Evolutionary conservation across 2,888 invertebrate species (phyloP), one percentile per base, ranked within the genome.

Genomic region (Ligdia adustata): DNA sequence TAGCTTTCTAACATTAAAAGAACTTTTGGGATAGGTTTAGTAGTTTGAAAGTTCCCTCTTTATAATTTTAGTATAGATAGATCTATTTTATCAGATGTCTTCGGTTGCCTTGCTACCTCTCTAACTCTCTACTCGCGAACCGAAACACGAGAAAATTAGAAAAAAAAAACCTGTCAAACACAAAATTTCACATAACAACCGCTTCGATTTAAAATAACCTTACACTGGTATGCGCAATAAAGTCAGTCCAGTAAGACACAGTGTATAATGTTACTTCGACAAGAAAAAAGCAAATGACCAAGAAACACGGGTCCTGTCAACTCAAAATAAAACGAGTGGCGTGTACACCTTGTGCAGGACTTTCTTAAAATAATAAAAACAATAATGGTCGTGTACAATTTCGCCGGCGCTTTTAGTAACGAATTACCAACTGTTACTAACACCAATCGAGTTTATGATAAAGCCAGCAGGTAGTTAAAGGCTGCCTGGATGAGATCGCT

Each of bases 201-300:
- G 9, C 9, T 27, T 16, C 24, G 31, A 35, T 37, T 50, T n/a
- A n/a, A 35, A 40, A 34, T 22, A 34, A 43, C 18, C 20, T 28
- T 34, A 20, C 2, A 47, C 26, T 15, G 27, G 42, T 28, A 13
- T 16, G 42, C 18, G 27, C 42, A 33, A 49, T 49, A 49, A 49
- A 43, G 28, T 62, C 66, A 62, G 68, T 67, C 70, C 69, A 68
- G 66, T 64, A 55, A 64, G 59, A 63, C 60, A 62, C 58, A 65
- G 56, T 64, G 66, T 75, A 47, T 47, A 65, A 64, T 72, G 64
- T 77, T 75, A 69, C 72, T 69, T 60, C 55, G 57, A 69, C 70
- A 69, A 62, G 70, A 73, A 78, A 76, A 76, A 77, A 75, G 70
- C 64, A 68, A 62, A 65, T 54, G 66, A 59, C 61, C 56, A 32